Base-by-base conservation (phyloP, 1,140 invertebrate genomes). In the Trissolcus basalis region DNA sequence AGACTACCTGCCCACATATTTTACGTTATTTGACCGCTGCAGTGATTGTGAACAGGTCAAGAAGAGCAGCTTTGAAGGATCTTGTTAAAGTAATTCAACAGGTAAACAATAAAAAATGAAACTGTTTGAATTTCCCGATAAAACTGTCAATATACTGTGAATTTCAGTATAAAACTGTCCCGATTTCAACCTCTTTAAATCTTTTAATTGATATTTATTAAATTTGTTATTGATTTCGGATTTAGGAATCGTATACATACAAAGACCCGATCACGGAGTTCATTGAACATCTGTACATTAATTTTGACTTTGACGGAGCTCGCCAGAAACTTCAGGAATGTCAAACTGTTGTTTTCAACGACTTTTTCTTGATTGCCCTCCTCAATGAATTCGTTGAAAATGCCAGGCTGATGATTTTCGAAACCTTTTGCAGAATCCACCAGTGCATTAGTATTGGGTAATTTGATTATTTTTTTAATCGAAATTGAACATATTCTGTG, bases 381-480 rank as follows among this genome's bases (percentile, higher is more conserved):
- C 87, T 98, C 45, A 96, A 96, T 74, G 97, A 99, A 83, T 99
- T 99, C 85, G 97, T 99, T 56, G 98, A 99, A 89, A 99, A 98
- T 89, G 98, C 98, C 6, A 92, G 98, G 61, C 90, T 99, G 11
- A 97, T 99, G 94, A 99, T 99, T 77, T 99, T 99, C 85, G 98
- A 99, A 88, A 99, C 98, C 36, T 99, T 99, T 91, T 99, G 98
- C 86, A 93, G 98, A 79, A 99, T 99, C 82, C 98, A 99, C 90
- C 96, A 99, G 85, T 98, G 97, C 82, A 98, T 99, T 80, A 98
- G 96, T 85, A 98, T 98, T 81, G 92, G 92, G 94, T 96, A 90
- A 70, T 36, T 16, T 70, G n/a, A n/a, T n/a, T n/a, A 14, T 27
- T 55, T 44, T 43, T 44, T 11, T 49, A 6, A 32, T 49, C 32